Evolutionary conservation across 2,113 vertebrate species (phyloP).

Genomic region (Bucco capensis): DNA sequence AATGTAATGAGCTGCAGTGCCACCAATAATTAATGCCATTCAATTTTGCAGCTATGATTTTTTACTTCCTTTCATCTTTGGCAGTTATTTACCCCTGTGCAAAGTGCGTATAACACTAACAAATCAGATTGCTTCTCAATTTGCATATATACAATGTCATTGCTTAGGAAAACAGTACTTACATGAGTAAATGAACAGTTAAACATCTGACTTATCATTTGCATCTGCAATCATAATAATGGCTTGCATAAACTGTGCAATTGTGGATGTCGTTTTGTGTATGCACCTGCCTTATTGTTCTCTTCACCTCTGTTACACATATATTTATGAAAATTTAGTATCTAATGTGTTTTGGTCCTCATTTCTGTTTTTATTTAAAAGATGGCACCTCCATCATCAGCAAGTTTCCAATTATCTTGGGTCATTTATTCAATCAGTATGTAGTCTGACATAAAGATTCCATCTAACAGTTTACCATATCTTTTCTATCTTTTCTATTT

Average conservation of each 20-base stretch:
- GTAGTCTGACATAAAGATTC: not conserved
- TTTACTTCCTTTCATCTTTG: conserved; percentile 41
- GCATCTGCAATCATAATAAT: conserved; percentile 49
- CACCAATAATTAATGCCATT: conserved; percentile 54
- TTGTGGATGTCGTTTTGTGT: conserved; percentile 7
- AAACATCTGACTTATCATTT: conserved; percentile 59
- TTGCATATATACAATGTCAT: conserved; percentile 48
- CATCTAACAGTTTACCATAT: not conserved
- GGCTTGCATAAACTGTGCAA: conserved; percentile 10
- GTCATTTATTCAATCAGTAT: not conserved
- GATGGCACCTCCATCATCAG: not conserved
- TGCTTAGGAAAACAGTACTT: conserved; percentile 56
- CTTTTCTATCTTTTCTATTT: not conserved
- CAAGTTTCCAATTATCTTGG: not conserved
- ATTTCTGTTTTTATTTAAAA: not conserved
- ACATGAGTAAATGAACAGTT: conserved; percentile 53
- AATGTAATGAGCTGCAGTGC: not conserved
- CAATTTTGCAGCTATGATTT: conserved; percentile 18
- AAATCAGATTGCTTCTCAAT: conserved; percentile 50
- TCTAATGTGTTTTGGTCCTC: not conserved
- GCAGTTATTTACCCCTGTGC: conserved; percentile 39
- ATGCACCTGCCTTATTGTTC: conserved; percentile 14
- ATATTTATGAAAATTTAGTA: not conserved
- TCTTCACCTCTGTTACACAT: not conserved
- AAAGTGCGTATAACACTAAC: conserved; percentile 27